A percentile compares a stretch with the other conserved stretches of the same genome.
Evolutionary conservation across 1,140 invertebrate species (phyloP).

Genomic region (Aradophagus sp.): DNA sequence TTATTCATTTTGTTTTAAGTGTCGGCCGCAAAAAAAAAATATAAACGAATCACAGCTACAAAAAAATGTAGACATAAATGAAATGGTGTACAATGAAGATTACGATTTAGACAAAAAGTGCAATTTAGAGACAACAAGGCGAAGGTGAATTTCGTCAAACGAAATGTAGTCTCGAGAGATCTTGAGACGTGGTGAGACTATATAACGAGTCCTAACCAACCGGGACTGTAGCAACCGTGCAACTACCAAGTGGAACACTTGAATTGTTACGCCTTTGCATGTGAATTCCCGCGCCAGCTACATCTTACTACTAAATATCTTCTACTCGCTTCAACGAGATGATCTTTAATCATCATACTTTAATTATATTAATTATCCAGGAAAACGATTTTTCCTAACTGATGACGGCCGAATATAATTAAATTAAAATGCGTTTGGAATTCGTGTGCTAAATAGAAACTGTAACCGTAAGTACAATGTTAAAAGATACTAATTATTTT

Average conservation of each 20-base stretch:
- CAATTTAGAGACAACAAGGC: conserved; percentile 44
- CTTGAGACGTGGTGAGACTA: conserved; percentile 52
- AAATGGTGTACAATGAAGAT: conserved; percentile 22
- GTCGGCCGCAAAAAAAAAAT: too few species aligned
- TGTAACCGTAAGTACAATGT: not conserved
- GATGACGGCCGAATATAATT: too few species aligned
- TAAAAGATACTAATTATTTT: conserved; percentile 4
- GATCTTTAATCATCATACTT: conserved; percentile 43
- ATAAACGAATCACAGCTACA: too few species aligned
- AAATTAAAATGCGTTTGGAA: too few species aligned
- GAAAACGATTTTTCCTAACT: conserved; percentile 9
- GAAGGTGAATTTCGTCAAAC: conserved; percentile 56
- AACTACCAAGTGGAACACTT: conserved; percentile 48
- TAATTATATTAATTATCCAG: conserved; percentile 29
- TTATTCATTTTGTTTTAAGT: too few species aligned
- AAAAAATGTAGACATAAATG: conserved; percentile 29
- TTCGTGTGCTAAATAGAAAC: too few species aligned
- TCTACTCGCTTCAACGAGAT: conserved; percentile 23
- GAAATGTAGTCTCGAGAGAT: conserved; percentile 47
- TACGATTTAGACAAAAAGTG: conserved; percentile 44
- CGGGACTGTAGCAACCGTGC: conserved; percentile 40
- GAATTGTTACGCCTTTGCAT: conserved; percentile 53
- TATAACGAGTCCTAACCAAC: conserved; percentile 55
- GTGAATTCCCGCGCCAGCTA: conserved; percentile 27
- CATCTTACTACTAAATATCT: conserved; percentile 36